phyloP scores from a whole-genome alignment of 1,140 invertebrate species.

The Aethina tumida region DNA sequence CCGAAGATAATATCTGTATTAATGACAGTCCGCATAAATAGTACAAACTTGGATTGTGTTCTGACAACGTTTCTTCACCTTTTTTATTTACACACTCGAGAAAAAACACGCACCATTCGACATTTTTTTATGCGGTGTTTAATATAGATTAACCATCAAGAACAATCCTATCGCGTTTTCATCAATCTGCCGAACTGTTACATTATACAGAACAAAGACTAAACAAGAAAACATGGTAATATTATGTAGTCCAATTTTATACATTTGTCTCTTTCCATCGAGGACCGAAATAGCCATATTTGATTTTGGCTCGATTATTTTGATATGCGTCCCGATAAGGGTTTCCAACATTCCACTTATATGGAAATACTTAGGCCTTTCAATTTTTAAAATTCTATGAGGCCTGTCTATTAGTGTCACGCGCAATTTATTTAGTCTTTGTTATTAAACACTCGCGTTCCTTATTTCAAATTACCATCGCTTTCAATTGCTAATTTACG shows the following conservation, averaged over 20 bases:
- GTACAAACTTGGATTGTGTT: no score
- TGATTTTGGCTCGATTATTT: conserved; percentile 6
- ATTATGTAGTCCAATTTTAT: conserved; percentile 13
- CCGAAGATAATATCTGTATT: no score
- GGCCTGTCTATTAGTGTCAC: conserved; percentile 11
- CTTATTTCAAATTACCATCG: no score
- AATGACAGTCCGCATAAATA: no score
- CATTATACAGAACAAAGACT: conserved; percentile 18
- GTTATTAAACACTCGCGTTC: no score
- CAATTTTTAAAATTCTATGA: conserved; percentile 6
- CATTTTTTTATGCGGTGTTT: conserved; percentile 5
- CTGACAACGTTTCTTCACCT: no score
- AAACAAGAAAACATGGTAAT: conserved; percentile 15
- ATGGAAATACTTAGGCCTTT: conserved; percentile 10
- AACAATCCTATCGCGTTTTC: conserved; percentile 21
- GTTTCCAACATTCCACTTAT: conserved; percentile 10
- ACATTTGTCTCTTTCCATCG: conserved; percentile 11
- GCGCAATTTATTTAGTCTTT: no score
- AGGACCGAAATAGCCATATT: conserved; percentile 4
- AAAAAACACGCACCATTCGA: conserved; percentile 3
- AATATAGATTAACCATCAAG: conserved; percentile 11
- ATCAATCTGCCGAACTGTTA: conserved; percentile 18
- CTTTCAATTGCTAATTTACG: no score
- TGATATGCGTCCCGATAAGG: conserved; percentile 11
- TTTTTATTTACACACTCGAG: no score